Base-by-base conservation (phyloP, 92 coral and sea anemone genomes). In the Heteractis magnifica region DNA sequence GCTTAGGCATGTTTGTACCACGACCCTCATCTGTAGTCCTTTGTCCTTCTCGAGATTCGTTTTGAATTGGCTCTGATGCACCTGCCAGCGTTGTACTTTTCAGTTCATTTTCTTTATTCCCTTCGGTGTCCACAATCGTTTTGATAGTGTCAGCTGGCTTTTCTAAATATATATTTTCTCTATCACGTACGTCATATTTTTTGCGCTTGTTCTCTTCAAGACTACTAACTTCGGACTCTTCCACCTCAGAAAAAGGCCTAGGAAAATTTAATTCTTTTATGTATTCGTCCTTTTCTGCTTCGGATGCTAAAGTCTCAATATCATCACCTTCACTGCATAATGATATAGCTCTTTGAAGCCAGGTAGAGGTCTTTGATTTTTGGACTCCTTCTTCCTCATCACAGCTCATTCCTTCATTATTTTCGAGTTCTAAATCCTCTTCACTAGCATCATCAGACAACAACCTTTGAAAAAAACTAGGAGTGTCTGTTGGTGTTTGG, bases 251-350 rank as follows among this genome's bases (percentile, higher is more conserved):
- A 65, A 94, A 94, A 5, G 93, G 93, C 86, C 80, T 82, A 8
- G 97, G 97, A 77, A 91, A 93, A 72, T 84, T 80, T 51, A 91
- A 56, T 70, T 84, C 91, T n/a, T 77, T 60, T 13, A 70, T 56
- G 55, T 41, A 83, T 41, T 93, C 91, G 50, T 82, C 89, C 0
- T 81, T 56, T 51, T 89, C 98, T 26, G 97, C 99, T 91, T 90
- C 97, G 64, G 97, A 92, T 10, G 99, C 99, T 65, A 97, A 86
- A 7, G 87, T 83, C 80, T 97, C 98, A 48, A 97, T 84, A 53
- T 97, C 99, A 21, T 92, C 99, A 49, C 99, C 99, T 78, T 94
- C 99, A 59, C 99, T 97, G 71, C 99, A 97, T 15, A 97, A 75
- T 0, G 98, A 92, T 72, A 97, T 97, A 51, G 99, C 99, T 81